phyloP scores from a whole-genome alignment of 2,113 vertebrate genomes.

The Sapayoa aenigma region DNA sequence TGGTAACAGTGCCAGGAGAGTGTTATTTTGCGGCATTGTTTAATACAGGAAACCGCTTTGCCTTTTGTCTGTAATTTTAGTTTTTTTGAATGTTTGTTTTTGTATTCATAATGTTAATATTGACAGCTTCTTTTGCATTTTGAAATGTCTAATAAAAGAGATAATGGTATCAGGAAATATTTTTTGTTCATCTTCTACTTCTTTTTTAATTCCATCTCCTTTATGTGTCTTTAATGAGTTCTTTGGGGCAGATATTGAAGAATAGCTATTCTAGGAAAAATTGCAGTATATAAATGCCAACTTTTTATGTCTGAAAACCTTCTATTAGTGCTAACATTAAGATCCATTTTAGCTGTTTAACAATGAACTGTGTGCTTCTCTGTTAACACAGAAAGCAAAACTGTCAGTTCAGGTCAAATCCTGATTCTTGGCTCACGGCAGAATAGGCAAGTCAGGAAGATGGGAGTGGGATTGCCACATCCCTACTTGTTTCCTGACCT shows the following conservation, averaged over 20 bases:
- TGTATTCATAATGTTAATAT: slow-evolving; percentile 19
- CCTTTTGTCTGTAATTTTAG: slow-evolving; percentile 39
- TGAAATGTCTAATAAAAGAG: not conserved
- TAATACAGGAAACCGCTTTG: slow-evolving; percentile 13
- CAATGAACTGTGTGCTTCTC: not conserved
- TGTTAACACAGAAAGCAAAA: not conserved
- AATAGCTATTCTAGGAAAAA: not conserved
- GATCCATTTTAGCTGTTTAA: not conserved
- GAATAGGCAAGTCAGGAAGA: not conserved
- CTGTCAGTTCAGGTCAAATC: not conserved
- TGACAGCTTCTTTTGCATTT: slow-evolving; percentile 9
- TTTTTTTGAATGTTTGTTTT: slow-evolving; percentile 31
- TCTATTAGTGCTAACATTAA: not conserved
- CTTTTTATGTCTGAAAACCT: not conserved
- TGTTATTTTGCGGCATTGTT: slow-evolving; percentile 21
- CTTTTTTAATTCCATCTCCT: not conserved
- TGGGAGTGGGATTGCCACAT: not conserved
- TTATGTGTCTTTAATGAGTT: not conserved
- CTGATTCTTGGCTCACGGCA: not conserved
- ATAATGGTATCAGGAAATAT: not conserved
- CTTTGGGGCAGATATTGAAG: not conserved
- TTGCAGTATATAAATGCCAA: not conserved
- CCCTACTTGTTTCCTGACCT: not conserved
- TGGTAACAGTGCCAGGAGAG: not conserved
- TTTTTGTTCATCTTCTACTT: not conserved